phyloP scores from a whole-genome alignment of 2,797 vertebrate genomes.

The Sebastes taczanowskii region DNA sequence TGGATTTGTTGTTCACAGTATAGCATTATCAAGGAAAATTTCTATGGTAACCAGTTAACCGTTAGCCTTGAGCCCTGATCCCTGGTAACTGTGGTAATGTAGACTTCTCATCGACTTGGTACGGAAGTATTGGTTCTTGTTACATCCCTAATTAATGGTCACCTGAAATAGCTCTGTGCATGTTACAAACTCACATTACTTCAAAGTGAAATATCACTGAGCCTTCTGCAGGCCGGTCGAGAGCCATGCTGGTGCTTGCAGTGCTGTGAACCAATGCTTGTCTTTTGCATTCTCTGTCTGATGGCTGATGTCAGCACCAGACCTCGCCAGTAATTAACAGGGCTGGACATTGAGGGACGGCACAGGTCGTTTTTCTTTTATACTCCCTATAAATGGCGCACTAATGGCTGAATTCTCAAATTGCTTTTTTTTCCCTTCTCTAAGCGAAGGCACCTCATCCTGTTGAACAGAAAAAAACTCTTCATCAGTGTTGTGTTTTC shows the following conservation, averaged over 20 bases:
- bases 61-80: too few species aligned
- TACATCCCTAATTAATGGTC: not conserved
- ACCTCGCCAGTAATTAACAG: conserved; percentile 74
- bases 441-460: conserved; percentile 41
- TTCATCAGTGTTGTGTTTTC: conserved; percentile 15
- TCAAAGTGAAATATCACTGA: conserved; percentile 15
- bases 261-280: conserved; percentile 23
- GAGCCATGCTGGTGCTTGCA: not conserved
- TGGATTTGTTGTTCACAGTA: too few species aligned
- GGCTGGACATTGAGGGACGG: conserved; percentile 64
- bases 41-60: too few species aligned
- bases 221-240: not conserved
- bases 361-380: conserved; percentile 76
- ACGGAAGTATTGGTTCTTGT: too few species aligned
- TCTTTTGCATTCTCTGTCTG: conserved; percentile 34
- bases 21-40: too few species aligned
- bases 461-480: conserved; percentile 25
- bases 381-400: conserved; percentile 71
- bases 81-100: accelerated
- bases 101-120: too few species aligned
- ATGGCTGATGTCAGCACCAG: conserved; percentile 80
- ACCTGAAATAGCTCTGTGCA: not conserved
- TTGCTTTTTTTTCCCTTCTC: conserved; percentile 52
- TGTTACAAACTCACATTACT: conserved; percentile 1
- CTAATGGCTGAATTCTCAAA: conserved; percentile 78